Conservation (phyloP, 2,113 vertebrate species). For the Melanerpes formicivorus region DNA sequence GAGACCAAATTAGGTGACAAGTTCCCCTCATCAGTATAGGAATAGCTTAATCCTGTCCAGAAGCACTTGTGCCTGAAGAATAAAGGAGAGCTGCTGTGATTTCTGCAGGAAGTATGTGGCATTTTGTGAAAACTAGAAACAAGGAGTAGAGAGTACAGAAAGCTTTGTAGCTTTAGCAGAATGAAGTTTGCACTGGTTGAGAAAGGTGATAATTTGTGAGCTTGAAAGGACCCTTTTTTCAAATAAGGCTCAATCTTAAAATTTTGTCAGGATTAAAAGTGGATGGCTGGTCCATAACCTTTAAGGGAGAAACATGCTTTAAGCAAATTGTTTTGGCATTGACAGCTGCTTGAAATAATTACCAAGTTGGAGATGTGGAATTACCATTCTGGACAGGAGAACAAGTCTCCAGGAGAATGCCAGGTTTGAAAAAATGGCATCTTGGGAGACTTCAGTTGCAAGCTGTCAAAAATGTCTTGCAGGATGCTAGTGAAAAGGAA, state of each 20-base stretch:
- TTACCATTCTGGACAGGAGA: neutral
- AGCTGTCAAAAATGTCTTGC: neutral
- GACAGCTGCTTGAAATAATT: neutral
- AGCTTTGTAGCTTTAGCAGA: neutral
- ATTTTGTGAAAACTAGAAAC: neutral
- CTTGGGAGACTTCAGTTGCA: neutral
- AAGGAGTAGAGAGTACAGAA: neutral
- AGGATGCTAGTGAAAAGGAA: neutral
- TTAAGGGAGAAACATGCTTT: neutral
- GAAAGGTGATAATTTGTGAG: neutral
- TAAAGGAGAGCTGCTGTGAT: neutral
- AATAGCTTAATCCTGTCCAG: neutral
- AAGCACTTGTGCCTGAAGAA: neutral
- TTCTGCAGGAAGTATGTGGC: rapidly evolving
- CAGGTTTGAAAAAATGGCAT: neutral
- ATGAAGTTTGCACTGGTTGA: neutral
- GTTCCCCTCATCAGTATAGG: neutral
- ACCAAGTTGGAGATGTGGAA: neutral
- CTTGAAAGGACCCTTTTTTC: neutral
- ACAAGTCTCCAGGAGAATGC: neutral
- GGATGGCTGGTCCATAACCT: neutral
- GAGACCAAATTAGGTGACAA: neutral
- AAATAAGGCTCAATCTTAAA: neutral
- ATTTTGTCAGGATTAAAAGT: neutral
- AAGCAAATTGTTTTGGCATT: neutral